A percentile compares a stretch with the other conserved stretches of the same genome.
Evolutionary conservation across 2,797 vertebrate genomes (phyloP).

Genomic region (Pangasius krempfi): DNA sequence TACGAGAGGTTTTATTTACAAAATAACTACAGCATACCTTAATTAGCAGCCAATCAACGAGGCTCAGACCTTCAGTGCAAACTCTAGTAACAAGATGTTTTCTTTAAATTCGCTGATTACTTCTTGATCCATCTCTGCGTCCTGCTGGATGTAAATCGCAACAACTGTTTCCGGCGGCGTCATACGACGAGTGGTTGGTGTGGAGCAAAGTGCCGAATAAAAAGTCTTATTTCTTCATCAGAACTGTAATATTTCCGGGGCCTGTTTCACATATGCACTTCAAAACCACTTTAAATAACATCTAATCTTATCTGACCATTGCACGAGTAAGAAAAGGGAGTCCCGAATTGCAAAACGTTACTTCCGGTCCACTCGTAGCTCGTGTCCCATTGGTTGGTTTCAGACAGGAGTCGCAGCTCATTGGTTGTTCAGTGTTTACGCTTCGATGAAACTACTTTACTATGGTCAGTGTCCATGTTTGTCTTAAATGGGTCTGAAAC

Average conservation of each 20-base stretch:
- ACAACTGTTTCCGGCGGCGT: constrained; percentile 47
- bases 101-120: constrained; percentile 10
- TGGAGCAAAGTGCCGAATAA: not conserved
- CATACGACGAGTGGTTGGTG: not conserved
- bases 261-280: not conserved
- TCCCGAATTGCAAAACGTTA: not conserved
- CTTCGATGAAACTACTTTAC: not conserved
- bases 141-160: constrained; percentile 32
- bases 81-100: not conserved
- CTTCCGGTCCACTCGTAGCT: constrained; percentile 10
- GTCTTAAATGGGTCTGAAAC: not conserved
- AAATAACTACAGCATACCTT: constrained; percentile 2
- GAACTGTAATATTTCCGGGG: not conserved
- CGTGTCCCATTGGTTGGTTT: constrained; percentile 12
- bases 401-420: not conserved
- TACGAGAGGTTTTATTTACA: not conserved
- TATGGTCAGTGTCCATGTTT: not conserved
- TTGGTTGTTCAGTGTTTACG: constrained; percentile 5
- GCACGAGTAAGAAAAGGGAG: not conserved
- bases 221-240: not conserved
- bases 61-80: not conserved
- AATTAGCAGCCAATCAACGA: not conserved
- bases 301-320: not conserved
- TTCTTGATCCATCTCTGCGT: constrained; percentile 33
- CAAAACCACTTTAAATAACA: not conserved